Evolutionary conservation across 2,113 vertebrate species (phyloP).

Genomic region (Campylomormyrus numenius): DNA sequence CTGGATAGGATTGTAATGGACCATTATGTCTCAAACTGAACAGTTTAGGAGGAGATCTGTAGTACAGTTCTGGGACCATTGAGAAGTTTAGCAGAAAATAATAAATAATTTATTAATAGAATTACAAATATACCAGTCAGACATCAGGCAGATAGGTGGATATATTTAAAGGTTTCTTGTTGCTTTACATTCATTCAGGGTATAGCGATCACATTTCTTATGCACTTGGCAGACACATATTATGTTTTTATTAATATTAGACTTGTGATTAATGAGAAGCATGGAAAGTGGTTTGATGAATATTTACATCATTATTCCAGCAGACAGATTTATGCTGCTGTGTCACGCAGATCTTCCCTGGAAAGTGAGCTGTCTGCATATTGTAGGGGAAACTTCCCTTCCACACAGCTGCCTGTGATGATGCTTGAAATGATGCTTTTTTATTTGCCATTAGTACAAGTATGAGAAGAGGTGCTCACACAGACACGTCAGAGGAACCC

Average conservation of each 20-base stretch:
- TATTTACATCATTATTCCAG: background rate
- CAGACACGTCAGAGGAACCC: background rate
- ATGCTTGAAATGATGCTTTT: background rate
- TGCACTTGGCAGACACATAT: background rate
- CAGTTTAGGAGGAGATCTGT: background rate
- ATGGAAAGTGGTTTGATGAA: background rate
- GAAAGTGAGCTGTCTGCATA: background rate
- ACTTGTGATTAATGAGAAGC: background rate
- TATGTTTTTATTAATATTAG: background rate
- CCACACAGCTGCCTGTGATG: background rate
- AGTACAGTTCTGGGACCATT: background rate
- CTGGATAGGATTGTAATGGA: background rate
- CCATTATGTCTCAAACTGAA: background rate
- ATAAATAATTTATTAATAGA: background rate
- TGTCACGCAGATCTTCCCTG: background rate
- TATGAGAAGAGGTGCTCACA: background rate
- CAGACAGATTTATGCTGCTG: background rate
- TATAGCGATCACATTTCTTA: background rate
- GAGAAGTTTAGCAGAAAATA: background rate
- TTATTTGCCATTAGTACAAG: background rate
- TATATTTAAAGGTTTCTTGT: background rate
- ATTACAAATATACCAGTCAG: background rate
- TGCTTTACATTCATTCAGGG: background rate
- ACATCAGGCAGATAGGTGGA: background rate
- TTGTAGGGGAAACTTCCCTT: background rate